A percentile compares a stretch with the other conserved stretches of the same genome.
phyloP scores from a whole-genome alignment of 2,888 invertebrate genomes.

The Spicauda simplicius region DNA sequence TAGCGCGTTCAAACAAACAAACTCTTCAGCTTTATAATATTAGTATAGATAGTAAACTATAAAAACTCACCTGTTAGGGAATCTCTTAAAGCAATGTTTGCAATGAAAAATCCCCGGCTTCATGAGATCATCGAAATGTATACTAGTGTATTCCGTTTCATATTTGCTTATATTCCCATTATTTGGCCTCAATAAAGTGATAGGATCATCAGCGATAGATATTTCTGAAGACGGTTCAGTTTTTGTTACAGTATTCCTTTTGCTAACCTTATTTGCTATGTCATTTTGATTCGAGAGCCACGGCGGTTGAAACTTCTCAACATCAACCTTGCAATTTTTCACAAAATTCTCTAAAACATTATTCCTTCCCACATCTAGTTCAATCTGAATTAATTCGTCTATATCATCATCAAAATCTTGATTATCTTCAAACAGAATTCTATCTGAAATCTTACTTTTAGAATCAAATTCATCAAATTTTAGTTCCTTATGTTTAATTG shows the following conservation, averaged over 20 bases:
- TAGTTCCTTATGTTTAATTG: background rate
- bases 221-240: background rate
- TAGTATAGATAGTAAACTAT: too few relatives aligned
- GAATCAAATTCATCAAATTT: background rate
- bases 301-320: background rate
- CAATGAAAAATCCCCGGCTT: conserved; percentile 49
- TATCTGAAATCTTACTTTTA: conserved; percentile 7
- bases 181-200: background rate
- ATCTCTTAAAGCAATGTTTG: conserved; percentile 48
- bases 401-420: background rate
- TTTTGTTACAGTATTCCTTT: background rate
- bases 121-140: conserved; percentile 53
- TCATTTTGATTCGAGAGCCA: background rate
- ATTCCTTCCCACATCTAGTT: background rate
- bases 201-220: background rate
- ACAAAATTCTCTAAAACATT: conserved; percentile 11
- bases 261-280: background rate
- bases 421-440: background rate
- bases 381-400: background rate
- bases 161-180: background rate
- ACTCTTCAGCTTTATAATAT: too few relatives aligned
- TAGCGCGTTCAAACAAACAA: too few relatives aligned
- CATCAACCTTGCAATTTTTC: conserved; percentile 15
- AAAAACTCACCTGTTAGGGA: conserved; percentile 51
- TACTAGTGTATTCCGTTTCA: conserved; percentile 39